phyloP scores from a whole-genome alignment of 2,888 invertebrate species.

The Agriotes lineatus region DNA sequence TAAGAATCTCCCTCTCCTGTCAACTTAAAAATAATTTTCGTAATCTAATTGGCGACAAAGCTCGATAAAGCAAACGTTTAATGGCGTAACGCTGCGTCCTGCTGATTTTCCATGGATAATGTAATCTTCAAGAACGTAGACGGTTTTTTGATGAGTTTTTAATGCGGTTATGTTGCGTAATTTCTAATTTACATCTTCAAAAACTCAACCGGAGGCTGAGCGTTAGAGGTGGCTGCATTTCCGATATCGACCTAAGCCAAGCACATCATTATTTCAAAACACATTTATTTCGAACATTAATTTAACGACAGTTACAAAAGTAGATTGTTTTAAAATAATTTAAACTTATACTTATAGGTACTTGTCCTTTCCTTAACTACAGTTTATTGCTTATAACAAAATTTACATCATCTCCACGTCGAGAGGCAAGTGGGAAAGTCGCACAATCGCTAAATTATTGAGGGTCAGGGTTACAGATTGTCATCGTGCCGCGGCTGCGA shows the following conservation, averaged over 20 bases:
- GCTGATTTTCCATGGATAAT: constrained; percentile 14
- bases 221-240: too few relatives aligned
- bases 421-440: background rate
- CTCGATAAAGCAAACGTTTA: constrained; percentile 14
- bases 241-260: too few relatives aligned
- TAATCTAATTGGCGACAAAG: constrained; percentile 11
- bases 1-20: background rate
- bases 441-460: too few relatives aligned
- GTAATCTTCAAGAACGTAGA: constrained; percentile 22
- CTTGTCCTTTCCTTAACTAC: background rate
- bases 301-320: constrained; percentile 24
- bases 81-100: background rate
- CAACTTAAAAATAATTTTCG: background rate
- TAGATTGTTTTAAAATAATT: constrained; percentile 23
- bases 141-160: constrained; percentile 39
- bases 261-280: constrained; percentile 7
- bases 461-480: background rate
- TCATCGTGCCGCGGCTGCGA: constrained; percentile 2
- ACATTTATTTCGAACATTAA: constrained; percentile 33
- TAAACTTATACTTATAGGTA: background rate
- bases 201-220: background rate
- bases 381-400: constrained; percentile 20
- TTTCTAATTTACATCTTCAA: constrained; percentile 29
- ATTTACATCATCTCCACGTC: background rate
- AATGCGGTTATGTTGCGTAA: constrained; percentile 32